A percentile compares a stretch with the other conserved stretches of the same genome.
Conservation (phyloP, 2,113 vertebrate genomes). For the Ardeotis arabs region DNA sequence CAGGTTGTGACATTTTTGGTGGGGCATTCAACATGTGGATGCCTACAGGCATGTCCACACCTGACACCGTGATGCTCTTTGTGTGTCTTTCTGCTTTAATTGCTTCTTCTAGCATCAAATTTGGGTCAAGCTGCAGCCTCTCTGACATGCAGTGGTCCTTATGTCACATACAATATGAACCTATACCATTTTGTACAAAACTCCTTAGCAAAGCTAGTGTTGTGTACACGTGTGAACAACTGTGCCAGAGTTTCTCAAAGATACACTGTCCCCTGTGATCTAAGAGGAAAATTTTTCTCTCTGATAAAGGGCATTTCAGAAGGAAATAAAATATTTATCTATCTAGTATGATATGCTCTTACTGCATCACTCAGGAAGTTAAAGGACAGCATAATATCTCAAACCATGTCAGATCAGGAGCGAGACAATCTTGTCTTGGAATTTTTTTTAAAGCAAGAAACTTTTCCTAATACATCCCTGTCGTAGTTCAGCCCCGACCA, state of each 20-base stretch:
- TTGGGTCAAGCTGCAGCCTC: not conserved
- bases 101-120: not conserved
- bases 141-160: not conserved
- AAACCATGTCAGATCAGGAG: not conserved
- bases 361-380: not conserved
- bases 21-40: fast-evolving
- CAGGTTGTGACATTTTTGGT: not conserved
- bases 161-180: not conserved
- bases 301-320: not conserved
- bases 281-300: not conserved
- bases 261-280: fast-evolving
- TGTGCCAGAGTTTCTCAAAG: not conserved
- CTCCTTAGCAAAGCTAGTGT: not conserved
- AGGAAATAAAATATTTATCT: not conserved
- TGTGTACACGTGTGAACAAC: not conserved
- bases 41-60: not conserved
- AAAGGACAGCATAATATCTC: not conserved
- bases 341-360: not conserved
- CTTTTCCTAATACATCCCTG: not conserved
- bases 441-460: not conserved
- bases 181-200: not conserved
- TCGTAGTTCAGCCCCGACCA: too few species aligned
- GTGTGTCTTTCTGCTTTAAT: not conserved
- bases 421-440: not conserved
- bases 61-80: not conserved